Conservation (phyloP, 2,888 invertebrate species). For the Epistrophe grossulariae region DNA sequence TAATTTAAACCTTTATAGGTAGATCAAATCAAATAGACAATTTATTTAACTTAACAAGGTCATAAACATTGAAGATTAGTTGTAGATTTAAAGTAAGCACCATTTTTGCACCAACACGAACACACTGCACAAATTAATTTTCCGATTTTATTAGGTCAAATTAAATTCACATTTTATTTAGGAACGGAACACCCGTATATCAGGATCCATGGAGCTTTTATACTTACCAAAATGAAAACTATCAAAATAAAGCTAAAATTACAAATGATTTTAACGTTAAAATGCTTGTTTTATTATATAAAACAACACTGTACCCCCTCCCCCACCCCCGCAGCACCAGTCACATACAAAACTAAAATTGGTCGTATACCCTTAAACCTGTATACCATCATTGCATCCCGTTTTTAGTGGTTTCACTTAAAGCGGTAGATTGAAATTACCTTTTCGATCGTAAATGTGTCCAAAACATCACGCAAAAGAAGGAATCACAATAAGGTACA, state of each 20-base stretch:
- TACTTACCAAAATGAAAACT: slow-evolving; percentile 7
- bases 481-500: neutral
- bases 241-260: neutral
- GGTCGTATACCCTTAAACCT: neutral
- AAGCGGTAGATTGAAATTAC: slow-evolving; percentile 65
- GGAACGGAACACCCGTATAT: neutral
- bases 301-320: neutral
- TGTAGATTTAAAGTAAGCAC: neutral
- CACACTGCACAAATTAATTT: slow-evolving; percentile 8
- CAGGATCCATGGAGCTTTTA: neutral
- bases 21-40: neutral
- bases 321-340: neutral
- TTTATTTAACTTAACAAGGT: neutral
- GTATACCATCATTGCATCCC: slow-evolving; percentile 21
- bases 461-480: slow-evolving; percentile 45
- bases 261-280: slow-evolving; percentile 20
- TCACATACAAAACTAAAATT: neutral
- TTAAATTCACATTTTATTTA: slow-evolving; percentile 16
- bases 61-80: neutral
- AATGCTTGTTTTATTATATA: slow-evolving; percentile 21
- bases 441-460: slow-evolving; percentile 69
- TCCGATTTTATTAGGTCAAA: slow-evolving; percentile 2
- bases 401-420: slow-evolving; percentile 46
- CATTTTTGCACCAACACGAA: too few species aligned
- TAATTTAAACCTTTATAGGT: neutral